phyloP scores from a whole-genome alignment of 2,797 vertebrate genomes.

The Oreortyx pictus region DNA sequence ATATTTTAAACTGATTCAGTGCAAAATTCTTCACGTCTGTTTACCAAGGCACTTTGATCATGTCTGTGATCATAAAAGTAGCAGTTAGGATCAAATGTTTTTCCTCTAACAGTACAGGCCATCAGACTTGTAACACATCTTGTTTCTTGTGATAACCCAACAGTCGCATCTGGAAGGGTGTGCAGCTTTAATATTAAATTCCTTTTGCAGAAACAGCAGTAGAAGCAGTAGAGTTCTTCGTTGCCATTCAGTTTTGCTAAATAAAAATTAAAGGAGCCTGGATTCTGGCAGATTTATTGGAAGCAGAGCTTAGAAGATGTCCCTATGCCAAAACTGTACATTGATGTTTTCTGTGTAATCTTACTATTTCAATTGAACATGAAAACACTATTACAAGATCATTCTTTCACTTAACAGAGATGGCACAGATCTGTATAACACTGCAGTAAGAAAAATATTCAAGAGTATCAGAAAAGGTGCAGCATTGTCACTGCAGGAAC shows the following conservation, averaged over 20 bases:
- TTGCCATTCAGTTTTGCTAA: background rate
- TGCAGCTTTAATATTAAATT: conserved; percentile 3
- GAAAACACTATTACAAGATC: background rate
- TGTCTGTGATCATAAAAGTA: background rate
- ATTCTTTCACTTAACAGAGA: background rate
- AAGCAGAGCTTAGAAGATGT: background rate
- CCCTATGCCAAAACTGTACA: background rate
- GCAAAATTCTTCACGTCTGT: conserved; percentile 2
- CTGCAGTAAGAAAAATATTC: background rate
- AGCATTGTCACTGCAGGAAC: background rate
- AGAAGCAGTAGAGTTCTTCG: background rate
- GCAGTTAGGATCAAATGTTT: background rate
- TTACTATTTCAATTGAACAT: background rate
- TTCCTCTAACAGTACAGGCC: background rate
- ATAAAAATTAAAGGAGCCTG: conserved; percentile 1
- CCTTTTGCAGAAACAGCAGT: conserved; percentile 12
- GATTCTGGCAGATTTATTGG: background rate
- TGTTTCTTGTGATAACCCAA: background rate
- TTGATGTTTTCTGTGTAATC: background rate
- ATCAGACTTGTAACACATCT: background rate
- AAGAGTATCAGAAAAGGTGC: background rate
- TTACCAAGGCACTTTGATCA: conserved; percentile 51
- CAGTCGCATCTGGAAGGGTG: background rate
- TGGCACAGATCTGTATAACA: background rate
- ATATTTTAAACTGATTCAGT: background rate